These are phyloP conservation scores for Thecocarcelia acutangulata DNA, from an alignment of 2,888 invertebrate genomes.

Conservation along the genomic window DNA sequence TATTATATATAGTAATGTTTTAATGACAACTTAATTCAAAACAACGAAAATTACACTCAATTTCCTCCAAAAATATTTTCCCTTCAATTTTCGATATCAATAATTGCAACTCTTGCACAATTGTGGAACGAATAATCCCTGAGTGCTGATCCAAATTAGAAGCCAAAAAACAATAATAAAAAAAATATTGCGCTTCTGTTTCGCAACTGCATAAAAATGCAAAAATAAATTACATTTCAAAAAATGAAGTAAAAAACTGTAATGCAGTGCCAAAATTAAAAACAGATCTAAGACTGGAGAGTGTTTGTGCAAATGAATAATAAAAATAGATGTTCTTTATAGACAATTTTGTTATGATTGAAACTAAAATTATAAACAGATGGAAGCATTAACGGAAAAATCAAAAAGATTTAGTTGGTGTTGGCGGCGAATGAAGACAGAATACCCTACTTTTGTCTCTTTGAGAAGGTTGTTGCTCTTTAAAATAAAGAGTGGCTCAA, in stretches of 20 bases:
- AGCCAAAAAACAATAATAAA: background rate
- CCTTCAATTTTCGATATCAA: no score
- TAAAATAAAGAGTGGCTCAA: no score
- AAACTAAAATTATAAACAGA: constrained; percentile 66
- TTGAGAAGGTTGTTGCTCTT: no score
- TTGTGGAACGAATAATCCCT: no score
- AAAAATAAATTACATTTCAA: constrained; percentile 12
- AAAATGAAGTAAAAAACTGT: background rate
- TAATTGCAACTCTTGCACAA: no score
- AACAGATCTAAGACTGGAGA: constrained; percentile 34
- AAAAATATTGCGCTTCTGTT: constrained; percentile 23
- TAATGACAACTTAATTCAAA: no score
- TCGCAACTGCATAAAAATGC: background rate
- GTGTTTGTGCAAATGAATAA: constrained; percentile 41
- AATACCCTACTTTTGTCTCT: background rate
- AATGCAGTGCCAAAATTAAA: constrained; percentile 47
- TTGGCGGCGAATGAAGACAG: background rate
- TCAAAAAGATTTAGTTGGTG: background rate
- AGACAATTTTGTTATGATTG: constrained; percentile 59
- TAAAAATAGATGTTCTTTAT: constrained; percentile 57
- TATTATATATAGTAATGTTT: no score
- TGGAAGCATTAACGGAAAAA: constrained; percentile 43
- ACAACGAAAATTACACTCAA: no score
- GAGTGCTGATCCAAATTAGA: background rate
- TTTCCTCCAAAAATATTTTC: no score